phyloP scores from a whole-genome alignment of 1,140 invertebrate genomes.

The Proales similis region DNA sequence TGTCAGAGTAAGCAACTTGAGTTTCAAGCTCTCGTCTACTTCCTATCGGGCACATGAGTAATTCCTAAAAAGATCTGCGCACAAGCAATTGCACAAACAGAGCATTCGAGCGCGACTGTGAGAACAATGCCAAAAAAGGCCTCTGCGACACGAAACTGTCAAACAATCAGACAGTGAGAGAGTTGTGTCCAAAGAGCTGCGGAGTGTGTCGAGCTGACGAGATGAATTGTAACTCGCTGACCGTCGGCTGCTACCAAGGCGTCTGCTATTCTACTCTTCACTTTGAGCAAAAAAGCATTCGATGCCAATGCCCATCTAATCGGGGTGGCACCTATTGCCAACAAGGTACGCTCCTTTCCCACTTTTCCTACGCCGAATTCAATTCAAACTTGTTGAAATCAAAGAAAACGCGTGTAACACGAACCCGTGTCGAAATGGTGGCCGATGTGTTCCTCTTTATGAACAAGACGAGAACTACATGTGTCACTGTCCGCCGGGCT shows the following conservation, averaged over 20 bases:
- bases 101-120: no score
- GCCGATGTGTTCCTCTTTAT: slow-evolving; percentile 34
- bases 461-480: not conserved
- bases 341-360: no score
- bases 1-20: no score
- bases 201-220: not conserved
- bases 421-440: slow-evolving; percentile 10
- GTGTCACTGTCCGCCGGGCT: slow-evolving; percentile 21
- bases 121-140: no score
- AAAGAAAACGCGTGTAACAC: slow-evolving; percentile 19
- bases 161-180: slow-evolving; percentile 13
- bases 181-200: slow-evolving; percentile 31
- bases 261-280: not conserved
- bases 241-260: slow-evolving; percentile 5
- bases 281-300: slow-evolving; percentile 3
- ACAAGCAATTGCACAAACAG: no score
- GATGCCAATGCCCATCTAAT: slow-evolving; percentile 3
- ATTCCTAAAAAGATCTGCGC: no score
- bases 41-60: no score
- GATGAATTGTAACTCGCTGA: not conserved
- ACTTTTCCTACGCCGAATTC: not conserved
- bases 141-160: not conserved
- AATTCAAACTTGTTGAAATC: not conserved
- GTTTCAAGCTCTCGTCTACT: no score
- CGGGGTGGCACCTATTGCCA: slow-evolving; percentile 26